Evolutionary conservation across 2,797 vertebrate species (phyloP).

Genomic region (Micromesistius poutassou): DNA sequence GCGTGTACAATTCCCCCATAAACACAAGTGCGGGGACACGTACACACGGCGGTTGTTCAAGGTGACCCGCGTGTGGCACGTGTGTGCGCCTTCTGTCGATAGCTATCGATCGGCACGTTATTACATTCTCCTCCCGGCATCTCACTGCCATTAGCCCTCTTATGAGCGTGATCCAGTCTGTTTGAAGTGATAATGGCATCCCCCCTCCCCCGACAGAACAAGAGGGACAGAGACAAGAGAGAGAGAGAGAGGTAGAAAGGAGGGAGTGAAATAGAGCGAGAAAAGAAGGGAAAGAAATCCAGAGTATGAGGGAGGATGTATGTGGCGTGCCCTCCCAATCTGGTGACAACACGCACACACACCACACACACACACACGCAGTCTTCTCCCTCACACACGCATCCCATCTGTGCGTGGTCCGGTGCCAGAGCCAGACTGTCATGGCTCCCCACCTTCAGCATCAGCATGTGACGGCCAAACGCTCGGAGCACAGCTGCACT

Average conservation of each 20-base stretch:
- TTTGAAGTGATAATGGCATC: constrained; percentile 69
- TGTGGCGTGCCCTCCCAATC: constrained; percentile 49
- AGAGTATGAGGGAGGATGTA: constrained; percentile 53
- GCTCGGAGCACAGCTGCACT: not conserved
- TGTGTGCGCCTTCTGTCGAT: constrained; percentile 62
- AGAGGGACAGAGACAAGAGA: not conserved
- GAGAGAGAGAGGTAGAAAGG: constrained; percentile 16
- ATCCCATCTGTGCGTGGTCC: constrained; percentile 67
- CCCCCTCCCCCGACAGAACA: constrained; percentile 43
- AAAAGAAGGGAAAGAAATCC: constrained; percentile 3
- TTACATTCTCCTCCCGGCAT: constrained; percentile 61
- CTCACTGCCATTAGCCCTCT: constrained; percentile 61
- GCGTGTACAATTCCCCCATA: not conserved
- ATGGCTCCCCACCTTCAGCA: constrained; percentile 26
- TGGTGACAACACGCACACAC: constrained; percentile 39
- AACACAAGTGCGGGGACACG: not conserved
- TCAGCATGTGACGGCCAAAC: not conserved
- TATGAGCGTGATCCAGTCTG: constrained; percentile 70
- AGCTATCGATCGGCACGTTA: constrained; percentile 67
- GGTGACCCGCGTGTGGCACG: constrained; percentile 42
- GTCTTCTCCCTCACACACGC: not conserved
- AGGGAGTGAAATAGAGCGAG: constrained; percentile 20
- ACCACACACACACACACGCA: constrained; percentile 28
- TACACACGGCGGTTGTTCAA: constrained; percentile 32
- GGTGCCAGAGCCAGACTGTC: constrained; percentile 53